Base-by-base conservation (phyloP, 2,113 vertebrate genomes). In the Oreocharis arfaki region DNA sequence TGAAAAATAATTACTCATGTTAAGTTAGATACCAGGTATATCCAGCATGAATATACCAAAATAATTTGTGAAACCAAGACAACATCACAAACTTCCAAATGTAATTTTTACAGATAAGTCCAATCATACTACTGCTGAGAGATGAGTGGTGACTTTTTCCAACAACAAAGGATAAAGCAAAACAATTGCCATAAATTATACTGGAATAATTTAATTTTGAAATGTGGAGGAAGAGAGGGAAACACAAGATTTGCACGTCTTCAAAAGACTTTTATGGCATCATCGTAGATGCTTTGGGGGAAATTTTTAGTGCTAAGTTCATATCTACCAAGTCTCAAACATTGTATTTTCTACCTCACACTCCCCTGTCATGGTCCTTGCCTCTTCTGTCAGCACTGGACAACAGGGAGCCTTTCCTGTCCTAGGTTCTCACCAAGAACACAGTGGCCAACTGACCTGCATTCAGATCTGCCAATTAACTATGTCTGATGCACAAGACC, bases 341-440 rank as follows among this genome's bases (percentile, higher is more conserved):
- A 44, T 4, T 33, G 9, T 24, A 30, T 78, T 94, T 61, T 69
- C 50, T 20, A 85, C 20, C 10, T 74, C 41, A 35, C 24, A 19
- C 18, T 20, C 22, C 46, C 13, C 7, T 56, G 20, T 9, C 70
- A 33, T 5, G 21, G 20, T 65, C 50, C 12, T 65, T 0, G 0
- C 7, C 61, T 70, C 30, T 88, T 64, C 32, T 32, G 14, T 28
- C 33, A 23, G 44, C 33, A 18, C 13, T 41, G 44, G 39, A 46
- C n/a, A 84, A 27, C 14, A 28, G 33, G 17, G 26, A 60, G 41
- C 17, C 9, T 60, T 74, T 83, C 50, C 50, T 74, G 64, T n/a
- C 30, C 44, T 23, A 55, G 59, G 23, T 74, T 24, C 60, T 63
- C 55, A 60, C 8, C 30, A 85, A 16, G 15, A 59, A 28, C 3